Conservation (phyloP, 1,140 invertebrate species). For the Drosophila ananassae region DNA sequence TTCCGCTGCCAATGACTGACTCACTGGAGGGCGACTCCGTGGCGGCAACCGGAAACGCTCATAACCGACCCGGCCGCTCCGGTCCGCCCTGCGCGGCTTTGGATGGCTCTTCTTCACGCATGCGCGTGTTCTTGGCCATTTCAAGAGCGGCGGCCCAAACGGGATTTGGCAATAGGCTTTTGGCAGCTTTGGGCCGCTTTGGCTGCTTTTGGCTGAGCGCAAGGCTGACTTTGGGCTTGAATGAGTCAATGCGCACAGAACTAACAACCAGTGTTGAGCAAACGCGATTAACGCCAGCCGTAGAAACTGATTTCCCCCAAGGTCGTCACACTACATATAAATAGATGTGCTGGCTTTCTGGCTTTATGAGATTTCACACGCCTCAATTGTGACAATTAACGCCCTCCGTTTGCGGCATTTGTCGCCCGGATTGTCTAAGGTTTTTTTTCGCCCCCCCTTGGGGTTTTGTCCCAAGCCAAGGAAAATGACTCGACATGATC, state of each 20-base stretch:
- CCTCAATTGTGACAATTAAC: slow-evolving; percentile 81
- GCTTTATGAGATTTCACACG: slow-evolving; percentile 68
- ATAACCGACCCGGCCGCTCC: slow-evolving; percentile 55
- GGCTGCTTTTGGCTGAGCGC: slow-evolving; percentile 11
- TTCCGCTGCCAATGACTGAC: slow-evolving; percentile 49
- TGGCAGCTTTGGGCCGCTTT: slow-evolving; percentile 14
- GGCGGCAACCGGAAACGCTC: slow-evolving; percentile 67
- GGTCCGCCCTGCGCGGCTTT: not conserved
- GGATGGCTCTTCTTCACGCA: slow-evolving; percentile 56
- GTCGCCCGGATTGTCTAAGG: slow-evolving; percentile 26
- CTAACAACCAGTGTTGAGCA: slow-evolving; percentile 53
- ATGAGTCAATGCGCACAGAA: slow-evolving; percentile 57
- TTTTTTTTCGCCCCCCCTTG: slow-evolving; percentile 12
- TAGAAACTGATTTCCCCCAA: slow-evolving; percentile 53
- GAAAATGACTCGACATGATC: slow-evolving; percentile 69
- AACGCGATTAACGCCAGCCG: slow-evolving; percentile 58
- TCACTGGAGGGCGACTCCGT: slow-evolving; percentile 52
- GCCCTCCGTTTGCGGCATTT: slow-evolving; percentile 37
- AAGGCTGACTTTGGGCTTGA: slow-evolving; percentile 25
- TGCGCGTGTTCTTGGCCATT: slow-evolving; percentile 68
- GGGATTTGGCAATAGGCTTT: slow-evolving; percentile 57
- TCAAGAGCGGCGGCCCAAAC: slow-evolving; percentile 39
- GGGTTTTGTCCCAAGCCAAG: slow-evolving; percentile 13
- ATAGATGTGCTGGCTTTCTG: slow-evolving; percentile 30
- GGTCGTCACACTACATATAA: slow-evolving; percentile 55